Conservation (phyloP, 2,888 invertebrate genomes). For the Agrotis ipsilon region DNA sequence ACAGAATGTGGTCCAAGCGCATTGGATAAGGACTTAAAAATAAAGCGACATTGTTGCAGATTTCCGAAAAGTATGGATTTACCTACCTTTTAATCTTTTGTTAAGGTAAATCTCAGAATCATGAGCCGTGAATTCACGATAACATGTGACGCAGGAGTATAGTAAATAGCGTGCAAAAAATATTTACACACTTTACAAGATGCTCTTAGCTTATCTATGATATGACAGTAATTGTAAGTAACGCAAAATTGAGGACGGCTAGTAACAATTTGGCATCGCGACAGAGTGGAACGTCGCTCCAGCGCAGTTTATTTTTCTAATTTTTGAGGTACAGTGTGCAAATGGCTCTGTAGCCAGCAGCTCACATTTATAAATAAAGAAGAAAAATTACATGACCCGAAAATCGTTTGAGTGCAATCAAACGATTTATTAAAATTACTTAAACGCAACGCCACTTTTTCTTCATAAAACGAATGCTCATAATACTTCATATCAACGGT, state of each 20-base stretch:
- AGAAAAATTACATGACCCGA: no score
- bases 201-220: neutral
- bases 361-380: no score
- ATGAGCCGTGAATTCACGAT: neutral
- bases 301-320: no score
- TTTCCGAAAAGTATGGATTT: neutral
- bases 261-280: neutral
- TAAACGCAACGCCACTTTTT: no score
- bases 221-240: neutral
- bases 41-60: neutral
- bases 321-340: no score
- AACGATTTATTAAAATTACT: no score
- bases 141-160: neutral
- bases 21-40: neutral
- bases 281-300: neutral
- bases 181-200: slow-evolving; percentile 24
- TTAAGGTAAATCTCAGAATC: neutral
- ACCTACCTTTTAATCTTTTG: neutral
- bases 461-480: no score
- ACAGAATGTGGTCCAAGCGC: neutral
- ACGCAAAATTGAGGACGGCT: neutral
- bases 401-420: no score
- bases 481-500: no score
- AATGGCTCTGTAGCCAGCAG: no score
- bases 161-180: slow-evolving; percentile 3